These are phyloP conservation scores for Formicarius rufipectus DNA, from an alignment of 2,113 vertebrate genomes.

Conservation along the genomic window DNA sequence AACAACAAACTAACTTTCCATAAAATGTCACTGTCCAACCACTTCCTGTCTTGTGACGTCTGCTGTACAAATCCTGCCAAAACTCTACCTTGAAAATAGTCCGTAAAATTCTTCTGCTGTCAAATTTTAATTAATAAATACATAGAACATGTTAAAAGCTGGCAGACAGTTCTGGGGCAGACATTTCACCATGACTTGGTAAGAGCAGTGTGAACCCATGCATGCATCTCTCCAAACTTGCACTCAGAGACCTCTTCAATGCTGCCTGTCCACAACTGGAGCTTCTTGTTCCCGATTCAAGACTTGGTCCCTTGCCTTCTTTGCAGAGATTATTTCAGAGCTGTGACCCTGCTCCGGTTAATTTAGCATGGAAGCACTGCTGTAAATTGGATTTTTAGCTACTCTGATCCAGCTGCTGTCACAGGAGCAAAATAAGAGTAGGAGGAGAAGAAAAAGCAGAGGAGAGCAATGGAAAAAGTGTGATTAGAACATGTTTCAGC, in stretches of 20 bases:
- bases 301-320: neutral
- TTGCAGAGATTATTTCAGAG: neutral
- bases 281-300: neutral
- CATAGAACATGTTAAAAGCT: neutral
- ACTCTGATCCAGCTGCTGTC: neutral
- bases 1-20: neutral
- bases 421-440: neutral
- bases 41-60: neutral
- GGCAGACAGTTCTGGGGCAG: neutral
- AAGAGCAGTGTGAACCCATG: neutral
- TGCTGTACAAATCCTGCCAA: neutral
- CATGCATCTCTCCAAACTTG: neutral
- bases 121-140: neutral
- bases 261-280: neutral
- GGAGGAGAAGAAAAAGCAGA: neutral
- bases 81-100: neutral
- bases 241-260: neutral
- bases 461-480: neutral
- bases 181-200: neutral
- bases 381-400: neutral
- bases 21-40: neutral
- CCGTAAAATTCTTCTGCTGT: neutral
- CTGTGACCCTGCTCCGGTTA: neutral
- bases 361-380: accelerated
- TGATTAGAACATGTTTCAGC: neutral